Base-by-base conservation (phyloP, 92 coral and sea anemone genomes). In the Isaurus tuberculatus region DNA sequence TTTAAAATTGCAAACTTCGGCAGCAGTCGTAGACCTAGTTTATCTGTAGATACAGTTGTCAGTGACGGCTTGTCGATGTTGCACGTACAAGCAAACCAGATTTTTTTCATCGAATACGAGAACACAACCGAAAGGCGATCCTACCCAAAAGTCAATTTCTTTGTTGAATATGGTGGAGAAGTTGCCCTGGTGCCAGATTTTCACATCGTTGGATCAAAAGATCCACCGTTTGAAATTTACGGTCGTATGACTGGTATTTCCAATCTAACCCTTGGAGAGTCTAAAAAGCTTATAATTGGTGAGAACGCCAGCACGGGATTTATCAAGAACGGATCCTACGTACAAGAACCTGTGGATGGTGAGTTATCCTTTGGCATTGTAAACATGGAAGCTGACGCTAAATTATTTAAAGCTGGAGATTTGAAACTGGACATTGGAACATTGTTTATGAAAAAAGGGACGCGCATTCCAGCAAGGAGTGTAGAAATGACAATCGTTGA, bases 161-260 rank as follows among this genome's bases (percentile, higher is more conserved):
- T 77, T 20, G 69, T 90, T 42, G 90, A 90, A 27, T 88, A 90
- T 51, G 61, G 82, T 11, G 88, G 93, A n/a, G 88, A 87, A 51
- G 53, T 90, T 11, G 80, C 80, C 29, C 66, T 85, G 4, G 93
- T 90, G 32, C 84, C 89, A 22, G 93, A 90, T 48, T 82, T 90
- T 65, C 93, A 88, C 37, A 67, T 90, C n/a, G 67, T 74, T 30
- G 93, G 93, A 13, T 44, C 44, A 11, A 87, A 71, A 66, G 81
- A 78, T 60, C 91, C 91, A 69, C 75, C 93, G 1, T 40, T 90
- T 49, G 80, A 63, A 70, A 73, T 90, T 25, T 85, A 70, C 19
- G 93, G 93, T 1, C 79, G 90, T 78, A 64, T 90, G 63, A 79
- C 86, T 11, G 93, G 93, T 14, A 88, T 90, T 17, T 86, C 91